phyloP scores from a whole-genome alignment of 1,140 invertebrate genomes.

The Apis florea region DNA sequence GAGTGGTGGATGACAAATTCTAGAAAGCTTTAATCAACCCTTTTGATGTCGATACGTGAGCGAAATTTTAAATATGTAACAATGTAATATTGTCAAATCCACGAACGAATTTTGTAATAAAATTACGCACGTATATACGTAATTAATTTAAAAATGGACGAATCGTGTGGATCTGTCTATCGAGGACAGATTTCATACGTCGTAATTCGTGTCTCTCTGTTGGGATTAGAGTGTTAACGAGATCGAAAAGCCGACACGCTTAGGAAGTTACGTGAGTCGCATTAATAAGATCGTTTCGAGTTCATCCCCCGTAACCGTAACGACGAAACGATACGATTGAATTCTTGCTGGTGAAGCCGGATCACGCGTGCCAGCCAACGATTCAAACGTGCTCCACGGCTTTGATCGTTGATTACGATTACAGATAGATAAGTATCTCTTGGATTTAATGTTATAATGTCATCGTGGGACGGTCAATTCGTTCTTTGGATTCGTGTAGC shows the following conservation, averaged over 20 bases:
- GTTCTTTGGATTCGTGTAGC: background rate
- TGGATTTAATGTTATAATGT: background rate
- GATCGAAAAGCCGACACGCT: conserved; percentile 59
- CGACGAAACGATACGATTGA: conserved; percentile 46
- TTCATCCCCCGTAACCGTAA: conserved; percentile 48
- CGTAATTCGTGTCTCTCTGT: conserved; percentile 29
- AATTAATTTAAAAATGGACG: background rate
- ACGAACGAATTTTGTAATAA: too few relatives aligned
- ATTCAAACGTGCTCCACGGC: conserved; percentile 18
- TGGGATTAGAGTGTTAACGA: conserved; percentile 60
- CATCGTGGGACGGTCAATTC: background rate
- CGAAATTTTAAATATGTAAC: background rate
- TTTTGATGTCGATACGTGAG: background rate
- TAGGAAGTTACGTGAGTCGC: conserved; percentile 62
- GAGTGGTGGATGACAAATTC: background rate
- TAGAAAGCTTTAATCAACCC: background rate
- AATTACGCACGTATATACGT: too few relatives aligned
- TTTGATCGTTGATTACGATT: conserved; percentile 41
- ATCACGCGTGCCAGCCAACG: conserved; percentile 13
- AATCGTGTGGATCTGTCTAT: background rate
- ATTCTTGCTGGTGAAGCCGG: conserved; percentile 26
- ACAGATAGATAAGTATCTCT: background rate
- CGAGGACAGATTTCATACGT: conserved; percentile 26
- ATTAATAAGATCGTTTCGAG: conserved; percentile 55
- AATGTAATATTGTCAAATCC: too few relatives aligned